Conservation (phyloP, 2,888 invertebrate species). For the Andrena fulva region DNA sequence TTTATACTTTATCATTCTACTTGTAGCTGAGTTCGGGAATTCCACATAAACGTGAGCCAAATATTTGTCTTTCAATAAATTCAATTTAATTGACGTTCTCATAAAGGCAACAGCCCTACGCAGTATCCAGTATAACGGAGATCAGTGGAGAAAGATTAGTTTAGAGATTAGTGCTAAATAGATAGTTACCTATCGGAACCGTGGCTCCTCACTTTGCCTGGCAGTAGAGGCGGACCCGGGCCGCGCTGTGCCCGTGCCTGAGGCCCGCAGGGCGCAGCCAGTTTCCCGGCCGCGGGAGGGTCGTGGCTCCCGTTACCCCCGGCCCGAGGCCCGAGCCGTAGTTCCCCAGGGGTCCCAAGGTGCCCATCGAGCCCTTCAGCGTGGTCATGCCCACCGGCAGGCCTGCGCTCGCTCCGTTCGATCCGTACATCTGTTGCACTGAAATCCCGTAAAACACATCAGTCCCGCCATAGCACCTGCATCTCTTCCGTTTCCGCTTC, state of each 20-base stretch:
- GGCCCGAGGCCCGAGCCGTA: slow-evolving; percentile 82
- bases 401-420: slow-evolving; percentile 88
- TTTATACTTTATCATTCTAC: too few species aligned
- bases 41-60: too few species aligned
- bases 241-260: slow-evolving; percentile 91
- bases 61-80: too few species aligned
- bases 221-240: slow-evolving; percentile 91
- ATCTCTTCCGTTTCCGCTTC: slow-evolving; percentile 56
- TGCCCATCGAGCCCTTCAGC: slow-evolving; percentile 86
- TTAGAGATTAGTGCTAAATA: background rate
- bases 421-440: slow-evolving; percentile 92
- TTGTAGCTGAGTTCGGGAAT: too few species aligned
- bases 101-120: too few species aligned
- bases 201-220: slow-evolving; percentile 89
- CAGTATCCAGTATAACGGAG: background rate
- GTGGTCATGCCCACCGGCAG: slow-evolving; percentile 84
- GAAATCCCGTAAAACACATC: slow-evolving; percentile 85
- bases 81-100: too few species aligned
- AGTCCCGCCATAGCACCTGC: slow-evolving; percentile 79
- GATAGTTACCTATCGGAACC: slow-evolving; percentile 85
- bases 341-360: slow-evolving; percentile 86
- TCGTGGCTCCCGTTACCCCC: slow-evolving; percentile 84
- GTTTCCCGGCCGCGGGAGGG: slow-evolving; percentile 92
- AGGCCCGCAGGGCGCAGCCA: slow-evolving; percentile 97
- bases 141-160: background rate